Conservation (phyloP, 2,113 vertebrate species). For the Sminthopsis crassicaudata region DNA sequence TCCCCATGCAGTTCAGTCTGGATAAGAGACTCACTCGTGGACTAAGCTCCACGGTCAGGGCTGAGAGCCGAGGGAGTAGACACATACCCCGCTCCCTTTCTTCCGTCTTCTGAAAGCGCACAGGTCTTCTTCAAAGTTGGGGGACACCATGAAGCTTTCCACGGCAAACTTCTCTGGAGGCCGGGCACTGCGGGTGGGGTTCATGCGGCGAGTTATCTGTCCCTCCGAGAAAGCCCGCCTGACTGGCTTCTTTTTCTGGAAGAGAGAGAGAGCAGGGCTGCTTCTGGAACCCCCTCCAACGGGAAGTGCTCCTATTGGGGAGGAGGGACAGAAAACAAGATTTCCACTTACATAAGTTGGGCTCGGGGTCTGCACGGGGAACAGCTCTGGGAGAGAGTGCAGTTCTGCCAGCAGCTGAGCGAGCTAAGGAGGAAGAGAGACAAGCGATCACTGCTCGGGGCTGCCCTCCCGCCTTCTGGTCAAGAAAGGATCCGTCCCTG, state of each 20-base stretch:
- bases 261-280: background rate
- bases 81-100: constrained; percentile 88
- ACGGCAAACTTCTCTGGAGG: constrained; percentile 95
- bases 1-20: background rate
- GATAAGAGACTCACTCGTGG: background rate
- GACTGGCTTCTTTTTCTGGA: constrained; percentile 85
- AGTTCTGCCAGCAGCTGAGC: constrained; percentile 94
- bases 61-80: background rate
- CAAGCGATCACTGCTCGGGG: background rate
- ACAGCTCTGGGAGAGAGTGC: constrained; percentile 90
- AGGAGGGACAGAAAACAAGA: rapidly evolving
- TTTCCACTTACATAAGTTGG: constrained; percentile 85
- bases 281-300: background rate
- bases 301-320: rapidly evolving
- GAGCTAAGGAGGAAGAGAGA: constrained; percentile 85
- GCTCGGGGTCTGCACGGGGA: constrained; percentile 83
- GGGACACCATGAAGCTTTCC: constrained; percentile 86
- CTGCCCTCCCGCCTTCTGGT: background rate
- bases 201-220: constrained; percentile 87
- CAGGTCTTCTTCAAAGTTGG: constrained; percentile 84
- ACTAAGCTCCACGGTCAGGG: too few species aligned
- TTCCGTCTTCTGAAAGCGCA: constrained; percentile 79
- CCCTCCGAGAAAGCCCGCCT: constrained; percentile 86
- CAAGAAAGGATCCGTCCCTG: background rate
- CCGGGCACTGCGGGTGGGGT: constrained; percentile 93